These are phyloP conservation scores for Muscina levida DNA, from an alignment of 2,888 invertebrate species.

Conservation along the genomic window DNA sequence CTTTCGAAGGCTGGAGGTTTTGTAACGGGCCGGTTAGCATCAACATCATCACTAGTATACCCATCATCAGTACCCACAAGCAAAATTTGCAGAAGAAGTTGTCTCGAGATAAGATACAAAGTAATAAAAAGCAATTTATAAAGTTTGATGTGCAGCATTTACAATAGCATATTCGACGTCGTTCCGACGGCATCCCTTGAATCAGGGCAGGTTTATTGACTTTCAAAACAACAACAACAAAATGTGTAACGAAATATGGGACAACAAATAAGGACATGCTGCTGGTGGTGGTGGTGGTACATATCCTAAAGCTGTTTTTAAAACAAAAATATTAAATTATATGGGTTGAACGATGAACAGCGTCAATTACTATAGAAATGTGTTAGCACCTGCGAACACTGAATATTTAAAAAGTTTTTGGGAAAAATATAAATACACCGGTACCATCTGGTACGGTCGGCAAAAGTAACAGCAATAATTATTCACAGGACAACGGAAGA, in stretches of 20 bases:
- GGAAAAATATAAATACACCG: background rate
- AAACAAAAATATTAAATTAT: slow-evolving; percentile 30
- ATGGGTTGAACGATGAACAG: background rate
- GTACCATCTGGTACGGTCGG: background rate
- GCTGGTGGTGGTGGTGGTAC: too few species aligned
- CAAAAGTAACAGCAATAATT: background rate
- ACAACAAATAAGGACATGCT: slow-evolving; percentile 11
- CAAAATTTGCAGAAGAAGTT: slow-evolving; percentile 24
- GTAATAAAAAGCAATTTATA: slow-evolving; percentile 45
- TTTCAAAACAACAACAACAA: background rate
- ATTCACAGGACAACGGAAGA: too few species aligned
- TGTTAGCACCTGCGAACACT: too few species aligned
- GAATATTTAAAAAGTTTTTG: too few species aligned
- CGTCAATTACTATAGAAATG: too few species aligned
- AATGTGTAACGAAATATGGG: background rate
- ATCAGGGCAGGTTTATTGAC: background rate
- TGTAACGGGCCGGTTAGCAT: background rate
- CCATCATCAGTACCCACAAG: background rate
- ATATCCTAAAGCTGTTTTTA: slow-evolving; percentile 3
- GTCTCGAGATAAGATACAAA: slow-evolving; percentile 24
- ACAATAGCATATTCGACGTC: slow-evolving; percentile 30
- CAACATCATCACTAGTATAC: background rate
- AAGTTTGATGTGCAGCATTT: slow-evolving; percentile 35
- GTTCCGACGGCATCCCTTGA: background rate
- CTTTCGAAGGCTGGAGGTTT: slow-evolving; percentile 35